Evolutionary conservation across 2,113 vertebrate genomes (phyloP).

Genomic region (Cygnus buccinator): DNA sequence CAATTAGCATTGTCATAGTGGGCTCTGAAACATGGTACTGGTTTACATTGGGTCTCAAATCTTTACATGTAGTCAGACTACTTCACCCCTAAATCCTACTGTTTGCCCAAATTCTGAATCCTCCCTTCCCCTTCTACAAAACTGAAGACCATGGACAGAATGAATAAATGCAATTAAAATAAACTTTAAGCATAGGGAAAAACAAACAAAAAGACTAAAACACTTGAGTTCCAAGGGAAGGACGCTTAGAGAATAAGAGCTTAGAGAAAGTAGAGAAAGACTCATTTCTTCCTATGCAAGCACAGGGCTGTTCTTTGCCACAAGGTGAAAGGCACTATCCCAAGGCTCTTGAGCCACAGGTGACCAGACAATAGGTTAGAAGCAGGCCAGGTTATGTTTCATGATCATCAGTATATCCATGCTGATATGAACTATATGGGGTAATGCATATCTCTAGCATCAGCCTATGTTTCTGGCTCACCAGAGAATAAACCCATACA

Average conservation of each 20-base stretch:
- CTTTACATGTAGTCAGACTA: not conserved
- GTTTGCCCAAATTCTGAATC: not conserved
- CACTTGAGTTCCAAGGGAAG: not conserved
- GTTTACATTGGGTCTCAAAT: not conserved
- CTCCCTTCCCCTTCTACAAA: rapidly evolving
- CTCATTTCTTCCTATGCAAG: not conserved
- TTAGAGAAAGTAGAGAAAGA: not conserved
- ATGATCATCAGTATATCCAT: rapidly evolving
- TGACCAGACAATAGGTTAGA: not conserved
- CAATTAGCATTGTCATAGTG: not conserved
- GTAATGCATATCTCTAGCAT: not conserved
- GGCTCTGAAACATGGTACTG: not conserved
- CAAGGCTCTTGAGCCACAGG: not conserved
- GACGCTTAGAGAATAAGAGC: not conserved
- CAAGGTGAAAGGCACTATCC: not conserved
- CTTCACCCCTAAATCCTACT: not conserved
- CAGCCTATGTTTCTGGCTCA: not conserved
- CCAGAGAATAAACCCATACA: not conserved
- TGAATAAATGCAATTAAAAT: not conserved
- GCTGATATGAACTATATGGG: not conserved
- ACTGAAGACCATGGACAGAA: not conserved
- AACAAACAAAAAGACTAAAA: not conserved
- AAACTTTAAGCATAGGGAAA: not conserved
- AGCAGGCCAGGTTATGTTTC: not conserved
- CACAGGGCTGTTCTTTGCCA: not conserved